Base-by-base conservation (phyloP, 2,113 vertebrate species). In the Tupaia tana region DNA sequence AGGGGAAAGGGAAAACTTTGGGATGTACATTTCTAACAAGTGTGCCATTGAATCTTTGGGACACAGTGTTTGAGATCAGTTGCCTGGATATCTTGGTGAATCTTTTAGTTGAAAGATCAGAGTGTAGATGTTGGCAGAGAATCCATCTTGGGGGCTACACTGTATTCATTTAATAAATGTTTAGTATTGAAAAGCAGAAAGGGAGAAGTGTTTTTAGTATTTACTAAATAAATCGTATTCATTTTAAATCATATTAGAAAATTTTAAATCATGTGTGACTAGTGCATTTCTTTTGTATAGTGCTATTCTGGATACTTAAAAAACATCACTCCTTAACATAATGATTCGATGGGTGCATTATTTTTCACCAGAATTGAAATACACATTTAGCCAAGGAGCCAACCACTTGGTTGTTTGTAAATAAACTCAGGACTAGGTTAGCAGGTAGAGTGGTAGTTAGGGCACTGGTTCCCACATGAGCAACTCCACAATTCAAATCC, bases 321-420 rank as follows among this genome's bases (percentile, higher is more conserved):
- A 25, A 70, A 86, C 64, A 64, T 90, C 14, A 78, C 24, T 54
- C 2, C 29, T 84, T 67, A 82, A 64, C 29, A 81, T 81, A 85
- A 81, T 6, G 11, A 56, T 22, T 90, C 52, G 58, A 19, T 2
- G 86, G 43, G 83, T 73, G 7, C 14, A 59, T 81, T 93, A 86
- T 18, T 91, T 27, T 27, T 92, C 16, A 80, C 89, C n/a, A 85
- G 56, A 92, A 96, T 67, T 94, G 75, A 86, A 89, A 94, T 64
- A 34, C 56, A 75, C 43, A 70, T 25, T 58, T 91, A 64, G 58
- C 34, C 52, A 90, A 90, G 19, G 34, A 69, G 18, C 7, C 79
- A 91, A 58, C 54, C 54, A 75, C 10, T 85, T 54, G 79, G 5
- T 66, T 29, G 67, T 86, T 86, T 31, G 89, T 58, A 86, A 85